These are phyloP conservation scores for Cosmia pyralina DNA, from an alignment of 2,888 invertebrate species.

Conservation along the genomic window DNA sequence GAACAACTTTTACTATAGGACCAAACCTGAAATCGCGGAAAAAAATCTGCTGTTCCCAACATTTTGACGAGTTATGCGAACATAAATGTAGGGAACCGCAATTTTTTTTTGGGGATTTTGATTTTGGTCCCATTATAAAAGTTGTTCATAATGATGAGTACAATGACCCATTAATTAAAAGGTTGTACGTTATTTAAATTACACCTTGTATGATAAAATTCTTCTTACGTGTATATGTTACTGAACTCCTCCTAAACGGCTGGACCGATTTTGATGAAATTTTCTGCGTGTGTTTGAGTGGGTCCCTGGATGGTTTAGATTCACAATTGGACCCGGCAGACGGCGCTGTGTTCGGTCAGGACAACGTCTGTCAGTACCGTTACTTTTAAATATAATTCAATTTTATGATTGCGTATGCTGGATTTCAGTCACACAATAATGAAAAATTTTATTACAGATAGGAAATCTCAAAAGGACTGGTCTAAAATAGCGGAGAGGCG, in stretches of 20 bases:
- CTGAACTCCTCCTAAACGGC: neutral
- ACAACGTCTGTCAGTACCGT: neutral
- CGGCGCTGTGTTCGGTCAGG: neutral
- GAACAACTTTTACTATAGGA: no score
- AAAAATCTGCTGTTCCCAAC: no score
- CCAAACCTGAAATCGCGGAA: no score
- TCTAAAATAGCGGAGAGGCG: constrained; percentile 75
- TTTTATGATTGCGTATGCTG: neutral
- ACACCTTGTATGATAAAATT: no score
- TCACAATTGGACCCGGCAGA: neutral
- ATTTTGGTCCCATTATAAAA: no score
- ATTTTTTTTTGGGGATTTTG: no score
- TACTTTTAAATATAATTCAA: no score
- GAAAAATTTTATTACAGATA: constrained; percentile 39
- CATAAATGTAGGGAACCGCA: no score
- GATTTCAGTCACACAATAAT: neutral
- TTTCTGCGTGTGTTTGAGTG: neutral
- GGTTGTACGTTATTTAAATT: no score
- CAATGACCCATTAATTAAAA: no score
- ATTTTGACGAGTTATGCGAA: no score
- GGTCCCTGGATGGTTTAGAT: neutral
- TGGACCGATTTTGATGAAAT: neutral
- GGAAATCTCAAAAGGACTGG: constrained; percentile 67
- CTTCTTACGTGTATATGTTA: neutral
- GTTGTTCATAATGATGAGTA: no score